A percentile compares a stretch with the other conserved stretches of the same genome.
Conservation (phyloP, 2,113 vertebrate species). For the Seriola rivoliana region DNA sequence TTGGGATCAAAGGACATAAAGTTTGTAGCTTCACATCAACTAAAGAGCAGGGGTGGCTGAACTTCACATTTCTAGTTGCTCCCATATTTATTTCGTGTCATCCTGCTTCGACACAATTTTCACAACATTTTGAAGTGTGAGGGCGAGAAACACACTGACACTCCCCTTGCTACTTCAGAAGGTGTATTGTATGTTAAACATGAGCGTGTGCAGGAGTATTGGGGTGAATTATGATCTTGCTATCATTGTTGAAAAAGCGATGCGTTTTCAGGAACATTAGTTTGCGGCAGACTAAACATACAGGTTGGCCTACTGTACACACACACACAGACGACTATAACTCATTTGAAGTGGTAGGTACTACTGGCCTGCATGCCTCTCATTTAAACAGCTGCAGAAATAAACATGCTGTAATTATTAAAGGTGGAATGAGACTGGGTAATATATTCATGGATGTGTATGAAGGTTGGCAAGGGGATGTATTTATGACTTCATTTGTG, state of each 20-base stretch:
- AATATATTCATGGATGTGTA: neutral
- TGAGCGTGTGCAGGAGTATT: neutral
- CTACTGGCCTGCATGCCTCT: conserved; percentile 37
- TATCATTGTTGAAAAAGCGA: conserved; percentile 9
- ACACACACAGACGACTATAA: neutral
- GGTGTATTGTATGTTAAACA: neutral
- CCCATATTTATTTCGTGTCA: neutral
- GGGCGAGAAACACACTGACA: neutral
- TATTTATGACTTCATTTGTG: neutral
- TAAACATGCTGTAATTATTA: conserved; percentile 66
- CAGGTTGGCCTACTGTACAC: conserved; percentile 10
- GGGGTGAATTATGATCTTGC: conserved; percentile 33
- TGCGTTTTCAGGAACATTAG: conserved; percentile 51
- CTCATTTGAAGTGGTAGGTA: conserved; percentile 63
- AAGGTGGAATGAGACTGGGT: conserved; percentile 19
- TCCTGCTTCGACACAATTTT: neutral
- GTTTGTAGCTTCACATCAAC: no score
- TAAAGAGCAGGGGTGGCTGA: no score
- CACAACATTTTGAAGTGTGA: neutral
- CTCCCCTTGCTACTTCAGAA: no score
- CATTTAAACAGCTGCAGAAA: conserved; percentile 55
- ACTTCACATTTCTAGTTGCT: neutral
- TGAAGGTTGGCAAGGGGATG: neutral
- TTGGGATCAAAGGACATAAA: neutral
- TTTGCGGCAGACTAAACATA: conserved; percentile 74